Evolutionary conservation across 2,113 vertebrate genomes (phyloP).

Genomic region (Bufo gargarizans): DNA sequence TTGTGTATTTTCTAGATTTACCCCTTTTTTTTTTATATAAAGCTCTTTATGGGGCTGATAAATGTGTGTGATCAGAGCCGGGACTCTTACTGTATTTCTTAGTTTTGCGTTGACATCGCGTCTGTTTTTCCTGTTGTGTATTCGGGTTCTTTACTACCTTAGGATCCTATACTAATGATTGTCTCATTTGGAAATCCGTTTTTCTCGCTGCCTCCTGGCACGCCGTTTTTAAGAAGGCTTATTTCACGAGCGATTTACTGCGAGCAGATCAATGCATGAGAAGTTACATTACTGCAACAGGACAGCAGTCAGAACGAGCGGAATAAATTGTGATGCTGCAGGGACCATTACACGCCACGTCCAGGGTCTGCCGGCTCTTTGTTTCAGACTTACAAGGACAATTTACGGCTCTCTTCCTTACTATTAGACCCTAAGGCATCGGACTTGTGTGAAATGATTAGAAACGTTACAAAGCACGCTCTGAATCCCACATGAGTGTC

Average conservation of each 20-base stretch:
- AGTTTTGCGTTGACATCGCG: background rate
- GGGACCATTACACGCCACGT: background rate
- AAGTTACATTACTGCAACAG: conserved; percentile 1
- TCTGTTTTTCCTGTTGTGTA: background rate
- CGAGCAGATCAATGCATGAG: background rate
- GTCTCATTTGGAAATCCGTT: background rate
- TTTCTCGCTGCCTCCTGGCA: background rate
- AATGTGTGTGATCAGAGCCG: too few species aligned
- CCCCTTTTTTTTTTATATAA: too few species aligned
- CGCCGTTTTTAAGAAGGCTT: background rate
- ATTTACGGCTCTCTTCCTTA: background rate
- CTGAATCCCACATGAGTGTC: background rate
- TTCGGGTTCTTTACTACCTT: background rate
- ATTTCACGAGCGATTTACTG: conserved; percentile 2
- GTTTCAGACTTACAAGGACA: background rate
- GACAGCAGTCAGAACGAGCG: background rate
- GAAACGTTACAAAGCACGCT: background rate
- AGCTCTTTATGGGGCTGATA: too few species aligned
- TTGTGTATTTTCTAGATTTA: too few species aligned
- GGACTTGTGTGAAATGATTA: background rate
- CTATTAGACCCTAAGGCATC: background rate
- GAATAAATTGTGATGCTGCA: background rate
- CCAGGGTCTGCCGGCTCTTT: background rate
- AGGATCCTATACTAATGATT: background rate
- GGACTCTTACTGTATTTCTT: too few species aligned